phyloP scores from a whole-genome alignment of 2,797 vertebrate species.

The Peromyscus aztecus region DNA sequence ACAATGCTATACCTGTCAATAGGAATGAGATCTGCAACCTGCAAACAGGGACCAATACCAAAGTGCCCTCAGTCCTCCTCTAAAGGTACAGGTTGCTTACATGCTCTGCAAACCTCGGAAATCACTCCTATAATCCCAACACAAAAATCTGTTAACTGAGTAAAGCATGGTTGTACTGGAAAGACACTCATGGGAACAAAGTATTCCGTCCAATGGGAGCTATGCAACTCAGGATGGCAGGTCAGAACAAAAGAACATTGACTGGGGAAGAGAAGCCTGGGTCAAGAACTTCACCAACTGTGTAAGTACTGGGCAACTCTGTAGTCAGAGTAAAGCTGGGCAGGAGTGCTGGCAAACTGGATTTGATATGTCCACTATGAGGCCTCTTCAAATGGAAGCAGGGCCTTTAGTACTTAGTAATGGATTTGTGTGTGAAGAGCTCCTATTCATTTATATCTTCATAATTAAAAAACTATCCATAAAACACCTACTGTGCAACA shows the following conservation, averaged over 20 bases:
- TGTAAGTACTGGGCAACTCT: not conserved
- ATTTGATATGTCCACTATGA: not conserved
- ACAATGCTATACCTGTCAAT: slow-evolving; percentile 60
- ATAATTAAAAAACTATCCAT: not conserved
- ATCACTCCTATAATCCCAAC: not conserved
- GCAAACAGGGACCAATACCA: not conserved
- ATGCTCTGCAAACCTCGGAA: not conserved
- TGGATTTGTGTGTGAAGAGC: not conserved
- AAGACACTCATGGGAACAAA: not conserved
- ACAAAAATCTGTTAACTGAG: not conserved
- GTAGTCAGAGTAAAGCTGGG: not conserved
- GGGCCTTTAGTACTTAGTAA: not conserved
- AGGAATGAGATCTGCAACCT: slow-evolving; percentile 52
- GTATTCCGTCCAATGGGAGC: not conserved
- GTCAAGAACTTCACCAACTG: not conserved
- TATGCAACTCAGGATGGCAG: not conserved
- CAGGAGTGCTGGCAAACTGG: not conserved
- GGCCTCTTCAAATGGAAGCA: not conserved
- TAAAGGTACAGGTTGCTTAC: not conserved
- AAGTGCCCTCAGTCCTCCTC: not conserved
- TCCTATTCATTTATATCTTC: not conserved
- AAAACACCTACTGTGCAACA: not conserved
- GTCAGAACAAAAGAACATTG: not conserved
- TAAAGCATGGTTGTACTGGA: not conserved
- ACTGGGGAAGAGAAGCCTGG: not conserved